Percentiles rank a stretch among this genome's conserved stretches.
These are phyloP conservation scores for Ctenodactylus gundi DNA, from an alignment of 2,113 vertebrate genomes.

Conservation along the genomic window DNA sequence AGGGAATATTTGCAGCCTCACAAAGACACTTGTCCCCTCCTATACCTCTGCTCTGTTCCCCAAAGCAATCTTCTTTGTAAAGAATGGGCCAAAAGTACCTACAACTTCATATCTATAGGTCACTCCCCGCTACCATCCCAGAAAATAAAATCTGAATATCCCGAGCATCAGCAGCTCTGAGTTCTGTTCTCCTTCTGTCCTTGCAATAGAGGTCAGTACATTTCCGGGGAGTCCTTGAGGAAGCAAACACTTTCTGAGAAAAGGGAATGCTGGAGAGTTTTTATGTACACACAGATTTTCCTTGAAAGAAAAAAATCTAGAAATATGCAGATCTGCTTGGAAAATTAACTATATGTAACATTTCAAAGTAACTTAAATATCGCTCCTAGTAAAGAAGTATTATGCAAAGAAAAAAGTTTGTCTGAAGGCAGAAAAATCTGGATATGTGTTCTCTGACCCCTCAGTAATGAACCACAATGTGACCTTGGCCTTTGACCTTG, in stretches of 20 bases:
- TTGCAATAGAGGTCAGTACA: neutral
- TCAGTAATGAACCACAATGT: accelerated
- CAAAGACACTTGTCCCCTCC: neutral
- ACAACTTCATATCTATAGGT: neutral
- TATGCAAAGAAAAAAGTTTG: neutral
- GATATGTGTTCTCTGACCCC: neutral
- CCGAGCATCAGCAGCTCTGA: too few relatives aligned
- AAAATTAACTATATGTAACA: neutral
- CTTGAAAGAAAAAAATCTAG: neutral
- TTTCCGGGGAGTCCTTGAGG: accelerated
- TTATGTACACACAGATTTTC: neutral
- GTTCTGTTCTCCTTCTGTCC: neutral
- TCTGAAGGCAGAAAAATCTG: neutral
- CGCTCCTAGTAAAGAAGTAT: neutral
- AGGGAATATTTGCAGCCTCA: neutral
- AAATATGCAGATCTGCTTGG: neutral
- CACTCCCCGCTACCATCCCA: neutral
- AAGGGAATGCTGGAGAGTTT: neutral
- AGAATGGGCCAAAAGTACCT: neutral
- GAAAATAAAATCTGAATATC: neutral
- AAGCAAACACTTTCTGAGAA: neutral
- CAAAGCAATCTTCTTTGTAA: neutral
- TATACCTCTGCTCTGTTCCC: neutral
- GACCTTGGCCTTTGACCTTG: neutral
- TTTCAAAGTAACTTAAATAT: neutral